Conservation (phyloP, 2,797 vertebrate genomes). For the Amblyopsis hoosieri region DNA sequence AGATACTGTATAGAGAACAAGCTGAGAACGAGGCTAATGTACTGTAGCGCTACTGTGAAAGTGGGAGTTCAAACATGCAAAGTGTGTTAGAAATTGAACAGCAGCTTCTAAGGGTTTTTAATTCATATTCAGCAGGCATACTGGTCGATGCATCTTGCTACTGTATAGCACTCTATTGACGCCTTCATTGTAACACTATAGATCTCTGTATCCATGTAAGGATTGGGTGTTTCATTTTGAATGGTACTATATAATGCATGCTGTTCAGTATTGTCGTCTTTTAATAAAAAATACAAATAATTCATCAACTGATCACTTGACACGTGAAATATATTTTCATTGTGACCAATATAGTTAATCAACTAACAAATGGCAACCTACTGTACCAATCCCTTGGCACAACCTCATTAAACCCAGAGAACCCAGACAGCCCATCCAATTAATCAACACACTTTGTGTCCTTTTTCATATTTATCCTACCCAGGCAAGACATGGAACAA, state of each 20-base stretch:
- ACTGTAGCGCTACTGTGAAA: conserved; percentile 1
- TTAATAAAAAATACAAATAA: not conserved
- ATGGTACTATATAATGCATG: not conserved
- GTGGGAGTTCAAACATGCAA: not conserved
- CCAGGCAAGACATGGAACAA: conserved; percentile 21
- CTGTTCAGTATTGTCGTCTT: too few relatives aligned
- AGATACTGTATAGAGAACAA: not conserved
- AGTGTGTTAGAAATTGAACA: conserved; percentile 1
- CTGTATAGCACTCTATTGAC: conserved; percentile 2
- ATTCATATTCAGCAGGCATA: conserved; percentile 3
- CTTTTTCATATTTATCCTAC: conserved; percentile 18
- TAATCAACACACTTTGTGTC: conserved; percentile 3
- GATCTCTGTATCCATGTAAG: not conserved
- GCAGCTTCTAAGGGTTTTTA: conserved; percentile 10
- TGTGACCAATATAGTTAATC: conserved; percentile 4
- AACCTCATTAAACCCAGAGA: conserved; percentile 31
- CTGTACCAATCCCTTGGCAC: conserved; percentile 17
- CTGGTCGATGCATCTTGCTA: conserved; percentile 1
- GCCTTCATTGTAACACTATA: not conserved
- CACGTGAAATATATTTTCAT: too few relatives aligned
- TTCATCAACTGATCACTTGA: too few relatives aligned
- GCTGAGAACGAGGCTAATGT: not conserved
- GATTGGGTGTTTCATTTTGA: conserved; percentile 1
- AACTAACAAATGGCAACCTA: conserved; percentile 9
- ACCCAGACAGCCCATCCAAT: conserved; percentile 10